Conservation (phyloP, 2,888 invertebrate species). For the Brassicogethes aeneus region DNA sequence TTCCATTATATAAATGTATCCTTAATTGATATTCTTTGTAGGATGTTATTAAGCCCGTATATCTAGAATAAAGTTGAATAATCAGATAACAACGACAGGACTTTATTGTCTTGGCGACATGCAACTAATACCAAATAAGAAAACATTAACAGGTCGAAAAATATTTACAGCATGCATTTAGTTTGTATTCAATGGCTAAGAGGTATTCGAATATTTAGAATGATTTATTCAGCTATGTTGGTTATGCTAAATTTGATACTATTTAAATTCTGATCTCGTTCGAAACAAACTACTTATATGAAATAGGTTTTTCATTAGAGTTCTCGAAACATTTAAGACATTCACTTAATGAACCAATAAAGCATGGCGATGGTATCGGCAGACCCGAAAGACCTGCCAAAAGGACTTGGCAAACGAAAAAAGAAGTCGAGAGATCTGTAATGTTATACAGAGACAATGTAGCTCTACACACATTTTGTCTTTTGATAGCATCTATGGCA, state of each 20-base stretch:
- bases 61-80: too few relatives aligned
- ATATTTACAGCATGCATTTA: neutral
- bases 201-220: neutral
- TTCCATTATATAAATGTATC: too few relatives aligned
- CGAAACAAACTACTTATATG: neutral
- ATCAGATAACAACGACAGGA: too few relatives aligned
- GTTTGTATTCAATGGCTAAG: neutral
- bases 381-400: neutral
- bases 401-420: neutral
- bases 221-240: neutral
- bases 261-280: neutral
- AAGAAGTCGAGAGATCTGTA: constrained; percentile 4
- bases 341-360: constrained; percentile 1
- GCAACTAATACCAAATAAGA: neutral
- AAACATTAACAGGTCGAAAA: neutral
- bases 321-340: neutral
- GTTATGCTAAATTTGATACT: neutral
- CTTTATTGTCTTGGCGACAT: neutral
- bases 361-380: constrained; percentile 7
- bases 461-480: constrained; percentile 13
- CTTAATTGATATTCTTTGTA: too few relatives aligned
- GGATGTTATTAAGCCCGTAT: too few relatives aligned
- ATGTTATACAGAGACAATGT: constrained; percentile 12
- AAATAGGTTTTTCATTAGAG: neutral
- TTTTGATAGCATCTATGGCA: constrained; percentile 11